Evolutionary conservation across 2,888 invertebrate species (phyloP).

Genomic region (Chloroclysta siterata): DNA sequence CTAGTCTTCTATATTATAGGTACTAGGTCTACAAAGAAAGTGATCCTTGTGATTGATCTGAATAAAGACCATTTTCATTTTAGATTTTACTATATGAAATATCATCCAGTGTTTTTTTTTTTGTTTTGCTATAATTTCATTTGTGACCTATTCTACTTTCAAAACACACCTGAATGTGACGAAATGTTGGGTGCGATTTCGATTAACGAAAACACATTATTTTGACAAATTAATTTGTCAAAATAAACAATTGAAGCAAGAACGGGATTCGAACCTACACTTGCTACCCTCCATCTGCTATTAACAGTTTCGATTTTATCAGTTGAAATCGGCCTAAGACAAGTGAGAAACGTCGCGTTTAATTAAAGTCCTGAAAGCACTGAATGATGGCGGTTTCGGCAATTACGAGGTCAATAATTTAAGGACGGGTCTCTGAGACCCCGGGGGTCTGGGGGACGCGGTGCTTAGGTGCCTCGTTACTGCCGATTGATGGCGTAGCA

Average conservation of each 20-base stretch:
- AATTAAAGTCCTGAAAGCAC: slow-evolving; percentile 42
- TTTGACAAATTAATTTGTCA: not conserved
- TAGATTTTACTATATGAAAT: too few species aligned
- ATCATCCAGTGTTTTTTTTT: too few species aligned
- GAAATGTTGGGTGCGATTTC: too few species aligned
- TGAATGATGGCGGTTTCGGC: slow-evolving; percentile 41
- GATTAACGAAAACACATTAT: too few species aligned
- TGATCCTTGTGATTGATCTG: too few species aligned
- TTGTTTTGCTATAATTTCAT: too few species aligned
- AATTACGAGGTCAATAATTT: slow-evolving; percentile 44
- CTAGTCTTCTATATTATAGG: too few species aligned
- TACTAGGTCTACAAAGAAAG: too few species aligned
- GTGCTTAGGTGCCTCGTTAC: slow-evolving; percentile 26
- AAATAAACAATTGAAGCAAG: not conserved
- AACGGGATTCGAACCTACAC: not conserved
- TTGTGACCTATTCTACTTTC: too few species aligned
- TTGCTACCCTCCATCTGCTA: slow-evolving; percentile 1
- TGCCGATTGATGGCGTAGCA: slow-evolving; percentile 27
- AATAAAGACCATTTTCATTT: too few species aligned
- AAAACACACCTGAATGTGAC: too few species aligned
- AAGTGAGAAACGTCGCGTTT: slow-evolving; percentile 40
- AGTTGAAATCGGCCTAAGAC: slow-evolving; percentile 35
- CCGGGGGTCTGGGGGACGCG: slow-evolving; percentile 11
- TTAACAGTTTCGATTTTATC: slow-evolving; percentile 35
- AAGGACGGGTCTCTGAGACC: slow-evolving; percentile 32